Percentiles rank a stretch among this genome's conserved stretches.
Evolutionary conservation across 2,113 vertebrate genomes (phyloP).

Genomic region (Puma concolor): DNA sequence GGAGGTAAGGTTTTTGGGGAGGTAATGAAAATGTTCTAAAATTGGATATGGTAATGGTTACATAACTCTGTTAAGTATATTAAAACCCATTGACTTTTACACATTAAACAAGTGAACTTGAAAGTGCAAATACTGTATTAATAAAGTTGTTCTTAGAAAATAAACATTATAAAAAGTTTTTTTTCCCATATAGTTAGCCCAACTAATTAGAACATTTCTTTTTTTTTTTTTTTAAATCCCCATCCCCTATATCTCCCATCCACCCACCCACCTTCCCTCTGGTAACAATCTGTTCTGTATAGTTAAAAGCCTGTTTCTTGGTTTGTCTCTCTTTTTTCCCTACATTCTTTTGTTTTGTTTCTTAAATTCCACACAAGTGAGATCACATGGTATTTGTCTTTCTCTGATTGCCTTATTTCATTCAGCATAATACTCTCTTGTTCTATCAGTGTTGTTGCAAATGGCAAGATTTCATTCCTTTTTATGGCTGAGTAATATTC

Average conservation of each 20-base stretch:
- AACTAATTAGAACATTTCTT: not conserved
- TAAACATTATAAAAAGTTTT: not conserved
- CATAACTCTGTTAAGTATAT: not conserved
- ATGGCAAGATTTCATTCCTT: not conserved
- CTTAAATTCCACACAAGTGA: not conserved
- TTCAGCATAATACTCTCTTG: not conserved
- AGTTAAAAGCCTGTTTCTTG: not conserved
- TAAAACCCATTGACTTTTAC: not conserved
- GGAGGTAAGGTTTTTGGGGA: not conserved
- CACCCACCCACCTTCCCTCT: not conserved
- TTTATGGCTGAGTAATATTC: not conserved
- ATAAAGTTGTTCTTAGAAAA: not conserved
- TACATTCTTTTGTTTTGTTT: not conserved
- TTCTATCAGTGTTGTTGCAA: not conserved
- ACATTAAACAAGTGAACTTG: not conserved
- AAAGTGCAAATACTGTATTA: not conserved
- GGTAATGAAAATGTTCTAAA: not conserved
- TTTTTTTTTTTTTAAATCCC: not conserved
- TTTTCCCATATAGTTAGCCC: not conserved
- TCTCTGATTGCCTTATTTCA: not conserved
- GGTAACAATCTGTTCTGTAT: not conserved
- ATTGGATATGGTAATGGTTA: not conserved
- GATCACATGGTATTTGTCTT: not conserved
- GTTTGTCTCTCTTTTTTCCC: not conserved
- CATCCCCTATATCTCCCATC: not conserved